phyloP scores from a whole-genome alignment of 2,888 invertebrate species.

The Zygothrica quintamaculata region DNA sequence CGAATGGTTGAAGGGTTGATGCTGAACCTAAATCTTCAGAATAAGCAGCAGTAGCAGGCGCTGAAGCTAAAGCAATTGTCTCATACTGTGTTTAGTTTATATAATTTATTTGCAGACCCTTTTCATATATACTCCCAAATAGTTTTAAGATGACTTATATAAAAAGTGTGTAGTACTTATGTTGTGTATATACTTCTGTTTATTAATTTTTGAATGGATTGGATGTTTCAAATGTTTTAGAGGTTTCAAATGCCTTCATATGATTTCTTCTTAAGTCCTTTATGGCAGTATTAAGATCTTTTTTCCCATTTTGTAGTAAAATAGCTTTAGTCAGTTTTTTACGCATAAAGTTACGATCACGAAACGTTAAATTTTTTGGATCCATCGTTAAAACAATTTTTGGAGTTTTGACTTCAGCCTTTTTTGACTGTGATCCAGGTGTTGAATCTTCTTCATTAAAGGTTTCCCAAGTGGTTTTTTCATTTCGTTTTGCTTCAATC shows the following conservation, averaged over 20 bases:
- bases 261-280: conserved; percentile 23
- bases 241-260: no score
- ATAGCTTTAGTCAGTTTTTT: conserved; percentile 35
- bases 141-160: conserved; percentile 73
- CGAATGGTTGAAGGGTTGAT: conserved; percentile 74
- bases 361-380: conserved; percentile 38
- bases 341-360: conserved; percentile 64
- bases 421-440: background rate
- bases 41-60: conserved; percentile 17
- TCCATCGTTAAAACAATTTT: background rate
- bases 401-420: background rate
- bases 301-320: accelerated
- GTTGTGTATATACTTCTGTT: conserved; percentile 76
- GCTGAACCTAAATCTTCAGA: conserved; percentile 3
- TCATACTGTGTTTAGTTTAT: conserved; percentile 71
- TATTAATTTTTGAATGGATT: conserved; percentile 12
- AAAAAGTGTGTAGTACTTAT: conserved; percentile 74
- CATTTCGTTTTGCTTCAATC: conserved; percentile 69
- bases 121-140: conserved; percentile 69
- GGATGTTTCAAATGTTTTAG: background rate
- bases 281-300: conserved; percentile 12
- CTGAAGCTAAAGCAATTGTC: conserved; percentile 23
- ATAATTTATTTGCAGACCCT: conserved; percentile 67
- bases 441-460: conserved; percentile 61
- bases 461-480: conserved; percentile 75